Conservation (phyloP, 2,888 invertebrate genomes). For the Celastrina argiolus region DNA sequence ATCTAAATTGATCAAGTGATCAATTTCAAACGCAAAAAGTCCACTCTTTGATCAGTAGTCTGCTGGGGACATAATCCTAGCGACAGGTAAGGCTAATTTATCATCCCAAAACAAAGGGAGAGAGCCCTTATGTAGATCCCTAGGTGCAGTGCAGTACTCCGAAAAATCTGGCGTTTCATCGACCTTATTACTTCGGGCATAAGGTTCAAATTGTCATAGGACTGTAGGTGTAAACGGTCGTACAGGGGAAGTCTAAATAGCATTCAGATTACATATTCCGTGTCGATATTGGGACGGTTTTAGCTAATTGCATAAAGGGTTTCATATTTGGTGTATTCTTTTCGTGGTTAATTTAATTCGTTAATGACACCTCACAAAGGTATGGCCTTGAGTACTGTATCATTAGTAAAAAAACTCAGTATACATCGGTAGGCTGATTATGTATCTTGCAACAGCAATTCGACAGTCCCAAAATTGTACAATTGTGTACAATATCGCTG, state of each 20-base stretch:
- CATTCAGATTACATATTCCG: slow-evolving; percentile 25
- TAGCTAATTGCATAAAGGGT: slow-evolving; percentile 10
- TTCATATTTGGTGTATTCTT: not conserved
- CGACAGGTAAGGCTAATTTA: slow-evolving; percentile 76
- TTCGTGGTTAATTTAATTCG: no score
- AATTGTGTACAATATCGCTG: no score
- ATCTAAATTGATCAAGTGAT: slow-evolving; percentile 63
- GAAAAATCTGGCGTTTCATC: not conserved
- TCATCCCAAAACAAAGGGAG: slow-evolving; percentile 72
- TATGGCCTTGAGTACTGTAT: no score
- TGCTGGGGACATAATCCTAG: slow-evolving; percentile 61
- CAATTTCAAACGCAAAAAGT: slow-evolving; percentile 64
- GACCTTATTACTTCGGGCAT: not conserved
- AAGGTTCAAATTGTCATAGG: slow-evolving; percentile 39
- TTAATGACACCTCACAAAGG: no score
- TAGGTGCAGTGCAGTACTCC: slow-evolving; percentile 29
- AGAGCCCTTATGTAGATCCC: slow-evolving; percentile 37
- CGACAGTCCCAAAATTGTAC: no score
- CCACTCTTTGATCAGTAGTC: slow-evolving; percentile 54
- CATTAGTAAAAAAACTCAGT: no score
- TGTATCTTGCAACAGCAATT: no score
- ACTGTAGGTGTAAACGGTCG: not conserved
- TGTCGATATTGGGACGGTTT: slow-evolving; percentile 1
- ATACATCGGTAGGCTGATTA: no score
- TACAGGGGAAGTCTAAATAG: slow-evolving; percentile 53